Conservation (phyloP, 2,113 vertebrate species). For the Hiodon tergisus region DNA sequence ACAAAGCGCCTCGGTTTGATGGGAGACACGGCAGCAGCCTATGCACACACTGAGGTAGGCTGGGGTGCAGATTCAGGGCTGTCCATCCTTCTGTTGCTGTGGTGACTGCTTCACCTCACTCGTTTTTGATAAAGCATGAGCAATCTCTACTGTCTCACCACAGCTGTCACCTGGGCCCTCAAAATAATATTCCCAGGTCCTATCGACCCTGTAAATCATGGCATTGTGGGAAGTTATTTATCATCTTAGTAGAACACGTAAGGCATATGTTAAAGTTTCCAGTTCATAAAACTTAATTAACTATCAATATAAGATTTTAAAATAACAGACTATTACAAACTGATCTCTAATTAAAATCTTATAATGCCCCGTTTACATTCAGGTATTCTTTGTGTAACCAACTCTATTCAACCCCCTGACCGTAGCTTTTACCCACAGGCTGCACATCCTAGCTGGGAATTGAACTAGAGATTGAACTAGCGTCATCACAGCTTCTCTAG, state of each 20-base stretch:
- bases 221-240: background rate
- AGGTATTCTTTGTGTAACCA: too few species aligned
- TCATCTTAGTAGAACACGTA: background rate
- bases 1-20: slow-evolving; percentile 50
- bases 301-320: background rate
- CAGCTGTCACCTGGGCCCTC: background rate
- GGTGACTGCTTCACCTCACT: background rate
- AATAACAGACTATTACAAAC: background rate
- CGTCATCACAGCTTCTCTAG: too few species aligned
- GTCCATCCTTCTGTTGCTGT: background rate
- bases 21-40: slow-evolving; percentile 67
- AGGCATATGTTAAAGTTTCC: background rate
- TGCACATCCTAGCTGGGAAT: too few species aligned
- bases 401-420: too few species aligned
- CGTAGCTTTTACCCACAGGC: too few species aligned
- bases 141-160: background rate
- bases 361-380: too few species aligned
- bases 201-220: background rate
- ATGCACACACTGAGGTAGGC: slow-evolving; percentile 60
- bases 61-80: background rate
- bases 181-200: background rate
- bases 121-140: background rate
- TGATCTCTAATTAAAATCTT: too few species aligned
- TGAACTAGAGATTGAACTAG: too few species aligned
- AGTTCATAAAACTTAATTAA: background rate